phyloP scores from a whole-genome alignment of 2,888 invertebrate species.

The Sphaeridia pumilis region DNA sequence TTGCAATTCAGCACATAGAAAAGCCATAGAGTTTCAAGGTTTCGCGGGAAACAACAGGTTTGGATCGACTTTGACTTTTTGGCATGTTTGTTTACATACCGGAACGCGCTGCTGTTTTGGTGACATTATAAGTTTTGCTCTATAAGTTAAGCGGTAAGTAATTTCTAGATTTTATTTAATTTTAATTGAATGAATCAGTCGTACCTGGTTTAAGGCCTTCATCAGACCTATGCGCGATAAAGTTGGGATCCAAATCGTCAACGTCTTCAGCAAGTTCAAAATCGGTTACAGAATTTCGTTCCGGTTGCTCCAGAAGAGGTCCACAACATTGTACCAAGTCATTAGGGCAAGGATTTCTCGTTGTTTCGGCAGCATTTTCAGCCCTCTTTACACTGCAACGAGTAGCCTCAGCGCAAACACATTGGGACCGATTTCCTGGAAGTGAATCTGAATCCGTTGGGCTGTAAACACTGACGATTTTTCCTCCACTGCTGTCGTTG shows the following conservation, averaged over 20 bases:
- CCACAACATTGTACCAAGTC: conserved; percentile 30
- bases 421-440: not conserved
- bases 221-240: not conserved
- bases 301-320: too few species aligned
- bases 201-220: not conserved
- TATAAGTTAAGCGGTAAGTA: too few species aligned
- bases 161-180: too few species aligned
- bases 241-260: not conserved
- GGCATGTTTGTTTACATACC: too few species aligned
- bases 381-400: not conserved
- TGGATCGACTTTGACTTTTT: not conserved
- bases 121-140: too few species aligned
- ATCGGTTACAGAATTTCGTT: conserved; percentile 6
- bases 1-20: too few species aligned
- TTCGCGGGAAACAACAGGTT: too few species aligned
- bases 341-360: conserved; percentile 22
- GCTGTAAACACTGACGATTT: not conserved
- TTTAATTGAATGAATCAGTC: too few species aligned
- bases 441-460: not conserved
- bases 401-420: not conserved
- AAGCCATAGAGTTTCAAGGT: too few species aligned
- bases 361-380: not conserved
- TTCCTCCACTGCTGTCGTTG: not conserved
- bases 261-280: not conserved
- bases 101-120: too few species aligned